Evolutionary conservation across 2,888 invertebrate species (phyloP).

Genomic region (Metellina segmentata): DNA sequence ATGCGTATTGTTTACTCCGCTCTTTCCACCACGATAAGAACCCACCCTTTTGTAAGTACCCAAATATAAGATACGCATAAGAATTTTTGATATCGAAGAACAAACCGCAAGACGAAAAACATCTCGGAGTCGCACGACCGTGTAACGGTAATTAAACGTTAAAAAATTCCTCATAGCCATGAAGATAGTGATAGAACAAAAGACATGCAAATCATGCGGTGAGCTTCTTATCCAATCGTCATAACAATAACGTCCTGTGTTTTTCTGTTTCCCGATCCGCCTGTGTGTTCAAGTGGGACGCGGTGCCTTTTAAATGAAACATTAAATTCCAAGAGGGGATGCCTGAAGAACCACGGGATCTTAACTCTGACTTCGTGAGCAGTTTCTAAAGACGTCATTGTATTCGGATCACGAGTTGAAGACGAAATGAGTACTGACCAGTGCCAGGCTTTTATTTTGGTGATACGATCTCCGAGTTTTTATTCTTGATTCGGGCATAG

Average conservation of each 20-base stretch:
- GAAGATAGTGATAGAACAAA: constrained; percentile 33
- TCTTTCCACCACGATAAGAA: background rate
- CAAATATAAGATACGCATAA: background rate
- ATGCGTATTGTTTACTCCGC: background rate
- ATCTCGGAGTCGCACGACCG: background rate
- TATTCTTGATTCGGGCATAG: background rate
- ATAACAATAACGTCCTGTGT: constrained; percentile 26
- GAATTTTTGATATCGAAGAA: background rate
- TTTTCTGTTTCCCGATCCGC: background rate
- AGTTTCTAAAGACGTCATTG: constrained; percentile 58
- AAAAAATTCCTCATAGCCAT: constrained; percentile 21
- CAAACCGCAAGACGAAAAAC: background rate
- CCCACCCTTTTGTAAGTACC: background rate
- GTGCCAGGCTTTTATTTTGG: constrained; percentile 30
- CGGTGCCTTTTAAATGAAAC: constrained; percentile 38
- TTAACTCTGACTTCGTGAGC: constrained; percentile 52
- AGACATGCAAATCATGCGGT: constrained; percentile 53
- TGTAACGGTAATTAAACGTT: constrained; percentile 6
- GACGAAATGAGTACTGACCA: constrained; percentile 50
- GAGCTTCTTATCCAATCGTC: constrained; percentile 4
- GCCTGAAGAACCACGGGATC: constrained; percentile 34
- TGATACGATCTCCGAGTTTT: background rate
- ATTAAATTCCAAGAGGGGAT: constrained; percentile 57
- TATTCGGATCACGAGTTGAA: constrained; percentile 59
- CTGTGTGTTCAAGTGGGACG: constrained; percentile 9